Conservation (phyloP, 1,140 invertebrate genomes). For the Epicauta chinensis region DNA sequence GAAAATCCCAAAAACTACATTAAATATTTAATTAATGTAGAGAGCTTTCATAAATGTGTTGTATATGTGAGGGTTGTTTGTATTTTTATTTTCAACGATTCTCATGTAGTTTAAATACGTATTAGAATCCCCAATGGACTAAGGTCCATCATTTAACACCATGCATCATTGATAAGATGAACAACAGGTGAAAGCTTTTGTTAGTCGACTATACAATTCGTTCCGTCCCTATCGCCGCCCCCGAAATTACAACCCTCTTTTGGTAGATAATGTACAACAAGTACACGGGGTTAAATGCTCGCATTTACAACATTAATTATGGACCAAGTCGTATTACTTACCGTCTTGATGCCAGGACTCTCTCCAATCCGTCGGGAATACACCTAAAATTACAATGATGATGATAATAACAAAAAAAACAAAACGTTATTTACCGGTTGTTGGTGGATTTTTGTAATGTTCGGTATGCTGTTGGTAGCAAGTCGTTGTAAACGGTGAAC, state of each 20-base stretch:
- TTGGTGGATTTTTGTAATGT: slow-evolving; percentile 27
- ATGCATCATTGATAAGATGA: slow-evolving; percentile 29
- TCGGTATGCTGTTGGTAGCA: slow-evolving; percentile 28
- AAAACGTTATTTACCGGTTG: slow-evolving; percentile 27
- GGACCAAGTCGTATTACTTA: slow-evolving; percentile 37
- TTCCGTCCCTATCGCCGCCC: slow-evolving; percentile 9
- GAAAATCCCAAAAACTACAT: slow-evolving; percentile 18
- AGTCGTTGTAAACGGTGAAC: slow-evolving; percentile 25
- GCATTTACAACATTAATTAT: slow-evolving; percentile 39
- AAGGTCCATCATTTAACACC: slow-evolving; percentile 30
- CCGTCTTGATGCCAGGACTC: slow-evolving; percentile 43
- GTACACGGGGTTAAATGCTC: slow-evolving; percentile 34
- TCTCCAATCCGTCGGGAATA: slow-evolving; percentile 40
- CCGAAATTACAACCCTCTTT: background rate
- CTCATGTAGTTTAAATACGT: background rate
- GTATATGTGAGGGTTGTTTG: too few species aligned
- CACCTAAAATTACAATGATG: slow-evolving; percentile 28
- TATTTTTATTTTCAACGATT: too few species aligned
- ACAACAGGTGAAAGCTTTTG: slow-evolving; percentile 27
- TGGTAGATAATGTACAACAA: slow-evolving; percentile 8
- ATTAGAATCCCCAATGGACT: slow-evolving; percentile 21
- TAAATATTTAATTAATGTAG: background rate
- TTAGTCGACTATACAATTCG: slow-evolving; percentile 4
- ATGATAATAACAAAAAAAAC: background rate
- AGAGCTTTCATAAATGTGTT: background rate